Conservation (phyloP, 2,797 vertebrate genomes). For the Falco berigora region DNA sequence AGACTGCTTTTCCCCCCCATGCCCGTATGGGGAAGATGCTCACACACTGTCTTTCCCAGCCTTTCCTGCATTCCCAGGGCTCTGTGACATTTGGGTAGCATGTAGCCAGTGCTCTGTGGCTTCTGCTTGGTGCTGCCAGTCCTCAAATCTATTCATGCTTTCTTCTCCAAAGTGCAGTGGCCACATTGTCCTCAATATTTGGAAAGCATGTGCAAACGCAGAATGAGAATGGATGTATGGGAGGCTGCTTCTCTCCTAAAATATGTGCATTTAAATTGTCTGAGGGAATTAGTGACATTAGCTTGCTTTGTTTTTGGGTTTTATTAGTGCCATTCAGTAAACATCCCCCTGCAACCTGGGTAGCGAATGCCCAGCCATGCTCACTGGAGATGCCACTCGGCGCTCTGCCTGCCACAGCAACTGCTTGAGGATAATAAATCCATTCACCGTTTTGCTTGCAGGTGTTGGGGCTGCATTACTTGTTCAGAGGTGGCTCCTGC, state of each 20-base stretch:
- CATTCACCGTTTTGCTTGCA: neutral
- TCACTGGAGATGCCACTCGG: neutral
- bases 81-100: neutral
- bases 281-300: constrained; percentile 53
- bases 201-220: neutral
- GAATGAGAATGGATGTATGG: neutral
- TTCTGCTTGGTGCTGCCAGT: neutral
- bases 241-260: constrained; percentile 5
- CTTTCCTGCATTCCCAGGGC: neutral
- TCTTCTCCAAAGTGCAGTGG: neutral
- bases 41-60: neutral
- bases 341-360: neutral
- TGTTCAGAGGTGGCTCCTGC: neutral
- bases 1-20: neutral
- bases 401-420: neutral
- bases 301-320: neutral
- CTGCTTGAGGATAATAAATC: neutral
- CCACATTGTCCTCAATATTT: neutral
- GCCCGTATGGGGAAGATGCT: neutral
- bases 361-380: neutral
- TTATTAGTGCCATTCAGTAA: constrained; percentile 30
- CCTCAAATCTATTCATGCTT: neutral
- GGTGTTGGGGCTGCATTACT: fast-evolving
- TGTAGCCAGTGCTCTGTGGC: neutral
- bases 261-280: constrained; percentile 56